Evolutionary conservation across 2,888 invertebrate genomes (phyloP).

Genomic region (Cordilura impudica): DNA sequence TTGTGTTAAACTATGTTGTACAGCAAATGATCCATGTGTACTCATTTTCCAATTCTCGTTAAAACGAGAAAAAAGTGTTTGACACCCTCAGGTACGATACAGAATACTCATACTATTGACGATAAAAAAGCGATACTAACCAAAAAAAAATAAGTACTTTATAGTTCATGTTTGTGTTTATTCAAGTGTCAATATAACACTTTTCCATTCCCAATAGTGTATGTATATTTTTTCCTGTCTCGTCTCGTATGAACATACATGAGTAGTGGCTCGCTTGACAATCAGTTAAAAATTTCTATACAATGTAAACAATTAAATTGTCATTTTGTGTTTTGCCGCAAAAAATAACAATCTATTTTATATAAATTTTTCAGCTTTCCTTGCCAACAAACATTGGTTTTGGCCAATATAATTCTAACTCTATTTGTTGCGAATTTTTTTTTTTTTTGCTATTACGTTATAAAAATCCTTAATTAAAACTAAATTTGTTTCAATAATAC

Average conservation of each 20-base stretch:
- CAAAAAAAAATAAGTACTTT: not conserved
- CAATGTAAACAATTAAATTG: not conserved
- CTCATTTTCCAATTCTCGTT: conserved; percentile 1
- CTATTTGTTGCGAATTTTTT: conserved; percentile 19
- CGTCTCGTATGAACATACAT: not conserved
- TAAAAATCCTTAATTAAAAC: not conserved
- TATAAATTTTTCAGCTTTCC: not conserved
- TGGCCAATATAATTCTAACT: conserved; percentile 13
- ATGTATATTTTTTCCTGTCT: not conserved
- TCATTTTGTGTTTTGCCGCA: not conserved
- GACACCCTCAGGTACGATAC: conserved; percentile 24
- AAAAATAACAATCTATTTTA: not conserved
- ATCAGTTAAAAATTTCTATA: conserved; percentile 1
- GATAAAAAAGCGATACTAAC: too few species aligned
- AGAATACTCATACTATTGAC: conserved; percentile 15
- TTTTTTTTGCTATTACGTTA: not conserved
- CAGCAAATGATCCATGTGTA: not conserved
- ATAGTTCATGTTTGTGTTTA: conserved; percentile 30
- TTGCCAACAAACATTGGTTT: not conserved
- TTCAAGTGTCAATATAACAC: conserved; percentile 31
- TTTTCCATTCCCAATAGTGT: not conserved
- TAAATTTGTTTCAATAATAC: conserved; percentile 5
- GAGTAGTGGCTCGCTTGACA: not conserved
- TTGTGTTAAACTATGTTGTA: not conserved
- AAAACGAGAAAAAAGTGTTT: conserved; percentile 7